Conservation (phyloP, 2,888 invertebrate genomes). For the Hoplodrina ambigua region DNA sequence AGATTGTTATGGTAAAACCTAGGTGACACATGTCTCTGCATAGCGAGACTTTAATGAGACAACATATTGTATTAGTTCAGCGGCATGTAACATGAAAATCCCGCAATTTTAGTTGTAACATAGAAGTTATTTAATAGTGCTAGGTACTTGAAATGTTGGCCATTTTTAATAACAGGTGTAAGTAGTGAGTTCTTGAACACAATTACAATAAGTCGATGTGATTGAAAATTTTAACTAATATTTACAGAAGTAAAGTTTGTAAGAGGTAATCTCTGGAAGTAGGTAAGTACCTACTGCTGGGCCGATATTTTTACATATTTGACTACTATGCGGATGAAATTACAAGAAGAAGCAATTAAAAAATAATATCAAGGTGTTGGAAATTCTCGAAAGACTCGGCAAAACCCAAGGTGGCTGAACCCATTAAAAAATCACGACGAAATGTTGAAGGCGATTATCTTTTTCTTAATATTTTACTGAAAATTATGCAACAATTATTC, state of each 20-base stretch:
- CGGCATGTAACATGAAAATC: slow-evolving; percentile 9
- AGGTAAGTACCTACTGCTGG: too few species aligned
- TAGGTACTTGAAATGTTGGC: too few species aligned
- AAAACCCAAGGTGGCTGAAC: background rate
- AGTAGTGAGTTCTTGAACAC: too few species aligned
- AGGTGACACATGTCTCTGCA: slow-evolving; percentile 11
- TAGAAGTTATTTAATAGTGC: too few species aligned
- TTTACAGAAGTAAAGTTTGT: too few species aligned
- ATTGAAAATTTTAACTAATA: too few species aligned
- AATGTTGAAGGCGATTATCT: background rate
- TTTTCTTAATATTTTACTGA: background rate
- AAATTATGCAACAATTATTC: background rate
- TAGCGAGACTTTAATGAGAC: slow-evolving; percentile 23
- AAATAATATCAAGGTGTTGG: background rate
- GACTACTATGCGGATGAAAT: background rate
- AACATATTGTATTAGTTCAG: background rate
- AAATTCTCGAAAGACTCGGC: slow-evolving; percentile 3
- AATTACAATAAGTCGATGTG: too few species aligned
- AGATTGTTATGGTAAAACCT: slow-evolving; percentile 24
- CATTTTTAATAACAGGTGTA: too few species aligned
- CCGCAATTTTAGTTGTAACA: too few species aligned
- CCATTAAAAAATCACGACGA: slow-evolving; percentile 5
- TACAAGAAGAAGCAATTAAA: background rate
- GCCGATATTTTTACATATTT: too few species aligned
- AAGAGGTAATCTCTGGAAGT: too few species aligned